phyloP scores from a whole-genome alignment of 2,797 vertebrate genomes.

The Aphelocoma californica region DNA sequence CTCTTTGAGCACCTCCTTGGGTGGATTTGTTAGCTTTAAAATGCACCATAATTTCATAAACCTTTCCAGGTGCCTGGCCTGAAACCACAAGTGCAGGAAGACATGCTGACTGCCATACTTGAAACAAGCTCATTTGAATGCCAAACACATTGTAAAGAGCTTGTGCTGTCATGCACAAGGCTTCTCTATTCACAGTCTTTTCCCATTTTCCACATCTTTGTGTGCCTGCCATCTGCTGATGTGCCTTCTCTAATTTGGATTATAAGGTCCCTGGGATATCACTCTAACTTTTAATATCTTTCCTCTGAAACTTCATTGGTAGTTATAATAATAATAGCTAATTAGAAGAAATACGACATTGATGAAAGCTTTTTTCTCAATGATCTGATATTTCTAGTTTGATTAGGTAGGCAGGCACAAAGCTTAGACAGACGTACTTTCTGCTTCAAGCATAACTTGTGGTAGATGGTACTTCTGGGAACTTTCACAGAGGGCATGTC shows the following conservation, averaged over 20 bases:
- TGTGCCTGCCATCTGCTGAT: not conserved
- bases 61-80: not conserved
- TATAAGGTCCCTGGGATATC: not conserved
- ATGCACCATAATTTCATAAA: not conserved
- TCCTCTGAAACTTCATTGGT: not conserved
- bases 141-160: not conserved
- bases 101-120: not conserved
- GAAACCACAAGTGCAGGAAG: not conserved
- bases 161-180: not conserved
- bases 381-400: not conserved
- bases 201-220: not conserved
- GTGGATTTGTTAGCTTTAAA: not conserved
- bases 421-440: not conserved
- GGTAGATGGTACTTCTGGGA: not conserved
- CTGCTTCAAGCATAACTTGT: not conserved
- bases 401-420: not conserved
- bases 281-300: slow-evolving; percentile 6
- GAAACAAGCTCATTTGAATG: not conserved
- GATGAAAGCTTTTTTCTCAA: not conserved
- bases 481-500: not conserved
- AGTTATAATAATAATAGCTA: not conserved
- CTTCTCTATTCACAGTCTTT: not conserved
- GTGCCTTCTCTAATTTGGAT: not conserved
- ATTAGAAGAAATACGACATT: not conserved
- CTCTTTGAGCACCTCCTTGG: not conserved